Percentiles rank a stretch among this genome's conserved stretches.
Evolutionary conservation across 2,113 vertebrate species (phyloP).

Genomic region (Eublepharis macularius): DNA sequence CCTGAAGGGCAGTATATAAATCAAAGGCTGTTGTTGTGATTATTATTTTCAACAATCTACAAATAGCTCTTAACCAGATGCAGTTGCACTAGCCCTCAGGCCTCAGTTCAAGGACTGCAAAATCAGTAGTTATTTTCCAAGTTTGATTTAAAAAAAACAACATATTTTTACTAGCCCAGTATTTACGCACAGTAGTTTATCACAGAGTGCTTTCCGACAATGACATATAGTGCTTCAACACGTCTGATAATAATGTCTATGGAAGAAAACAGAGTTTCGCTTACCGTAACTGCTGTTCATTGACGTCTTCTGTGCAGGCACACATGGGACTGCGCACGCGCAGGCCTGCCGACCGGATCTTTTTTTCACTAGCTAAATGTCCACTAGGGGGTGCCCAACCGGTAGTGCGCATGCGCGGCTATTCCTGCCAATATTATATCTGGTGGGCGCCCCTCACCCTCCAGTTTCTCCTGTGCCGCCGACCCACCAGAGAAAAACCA

Average conservation of each 20-base stretch:
- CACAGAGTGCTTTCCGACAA: constrained; percentile 23
- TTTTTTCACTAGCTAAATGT: no score
- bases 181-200: constrained; percentile 53
- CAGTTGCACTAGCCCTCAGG: constrained; percentile 30
- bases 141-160: constrained; percentile 18
- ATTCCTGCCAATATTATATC: no score
- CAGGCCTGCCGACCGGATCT: no score
- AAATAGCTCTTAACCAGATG: background rate
- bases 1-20: no score
- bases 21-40: constrained; percentile 8
- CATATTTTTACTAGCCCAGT: constrained; percentile 11
- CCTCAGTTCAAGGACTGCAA: constrained; percentile 44
- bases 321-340: no score
- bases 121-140: constrained; percentile 39
- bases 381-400: no score
- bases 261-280: constrained; percentile 18
- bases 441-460: no score
- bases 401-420: no score
- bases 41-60: constrained; percentile 29
- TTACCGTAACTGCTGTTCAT: no score
- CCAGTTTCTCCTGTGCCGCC: no score
- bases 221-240: constrained; percentile 15
- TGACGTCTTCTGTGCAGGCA: no score
- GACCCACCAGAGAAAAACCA: no score
- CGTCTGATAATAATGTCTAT: constrained; percentile 23